Percentiles rank a stretch among this genome's conserved stretches.
Conservation (phyloP, 2,113 vertebrate species). For the Daubentonia madagascariensis region DNA sequence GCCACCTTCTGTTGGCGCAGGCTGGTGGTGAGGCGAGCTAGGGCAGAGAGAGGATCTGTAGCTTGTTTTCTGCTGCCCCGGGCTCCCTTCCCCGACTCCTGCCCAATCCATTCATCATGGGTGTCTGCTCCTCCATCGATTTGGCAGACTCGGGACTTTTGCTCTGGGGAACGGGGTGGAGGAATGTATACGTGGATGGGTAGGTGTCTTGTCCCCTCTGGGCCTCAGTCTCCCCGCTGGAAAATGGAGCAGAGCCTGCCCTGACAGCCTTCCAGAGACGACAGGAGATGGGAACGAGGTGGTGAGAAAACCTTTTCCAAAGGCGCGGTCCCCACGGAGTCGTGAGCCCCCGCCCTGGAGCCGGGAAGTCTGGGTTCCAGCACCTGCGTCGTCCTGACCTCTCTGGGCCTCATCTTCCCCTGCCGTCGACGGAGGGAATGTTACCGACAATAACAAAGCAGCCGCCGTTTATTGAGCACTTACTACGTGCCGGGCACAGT, state of each 20-base stretch:
- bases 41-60: not conserved
- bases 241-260: not conserved
- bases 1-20: fast-evolving
- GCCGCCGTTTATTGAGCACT: not conserved
- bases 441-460: not conserved
- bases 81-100: not conserved
- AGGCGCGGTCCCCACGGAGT: not conserved
- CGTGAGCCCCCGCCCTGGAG: not conserved
- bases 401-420: not conserved
- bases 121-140: not conserved
- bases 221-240: not conserved
- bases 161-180: not conserved
- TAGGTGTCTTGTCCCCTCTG: not conserved
- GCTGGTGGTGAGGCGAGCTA: fast-evolving
- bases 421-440: not conserved
- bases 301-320: not conserved
- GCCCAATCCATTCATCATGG: fast-evolving
- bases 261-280: not conserved
- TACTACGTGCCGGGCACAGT: fast-evolving
- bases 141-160: not conserved
- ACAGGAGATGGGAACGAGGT: fast-evolving
- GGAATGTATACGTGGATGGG: fast-evolving
- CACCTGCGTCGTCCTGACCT: fast-evolving
- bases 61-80: not conserved
- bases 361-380: not conserved